These are phyloP conservation scores for Drosophila rellima DNA, from an alignment of 2,888 invertebrate species.

Conservation along the genomic window DNA sequence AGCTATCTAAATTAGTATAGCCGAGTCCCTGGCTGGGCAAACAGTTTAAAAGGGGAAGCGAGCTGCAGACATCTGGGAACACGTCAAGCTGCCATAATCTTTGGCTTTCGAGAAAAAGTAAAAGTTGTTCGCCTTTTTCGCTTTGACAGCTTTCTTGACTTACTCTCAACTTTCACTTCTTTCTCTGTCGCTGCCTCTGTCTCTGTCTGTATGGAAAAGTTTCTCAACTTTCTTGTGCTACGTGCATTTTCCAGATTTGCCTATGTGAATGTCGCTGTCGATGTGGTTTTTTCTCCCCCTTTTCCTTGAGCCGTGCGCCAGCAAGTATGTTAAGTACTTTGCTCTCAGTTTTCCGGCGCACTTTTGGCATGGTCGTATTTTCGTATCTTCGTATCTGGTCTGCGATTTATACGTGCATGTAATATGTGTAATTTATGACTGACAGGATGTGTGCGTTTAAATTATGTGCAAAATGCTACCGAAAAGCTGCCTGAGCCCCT, in stretches of 20 bases:
- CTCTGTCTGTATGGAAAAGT: conserved; percentile 48
- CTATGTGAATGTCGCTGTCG: conserved; percentile 53
- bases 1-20: conserved; percentile 44
- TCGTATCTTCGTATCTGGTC: conserved; percentile 68
- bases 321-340: conserved; percentile 80
- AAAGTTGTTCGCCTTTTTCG: conserved; percentile 57
- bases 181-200: conserved; percentile 6
- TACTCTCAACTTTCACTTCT: conserved; percentile 71
- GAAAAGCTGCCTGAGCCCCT: conserved; percentile 44
- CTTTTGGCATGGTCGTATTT: conserved; percentile 59
- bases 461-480: conserved; percentile 76
- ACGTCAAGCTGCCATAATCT: conserved; percentile 59
- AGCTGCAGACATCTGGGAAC: conserved; percentile 14
- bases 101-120: conserved; percentile 63
- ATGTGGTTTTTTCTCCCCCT: conserved; percentile 13
- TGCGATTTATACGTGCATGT: conserved; percentile 79
- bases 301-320: conserved; percentile 52
- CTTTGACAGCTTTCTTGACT: conserved; percentile 65
- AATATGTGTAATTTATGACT: conserved; percentile 80
- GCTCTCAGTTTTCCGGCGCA: conserved; percentile 66
- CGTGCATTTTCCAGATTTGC: conserved; percentile 71
- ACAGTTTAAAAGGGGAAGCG: conserved; percentile 31
- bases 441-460: conserved; percentile 77
- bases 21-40: conserved; percentile 16
- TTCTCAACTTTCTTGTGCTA: conserved; percentile 66